These are phyloP conservation scores for Rhea pennata DNA, from an alignment of 2,113 vertebrate genomes.

Conservation along the genomic window DNA sequence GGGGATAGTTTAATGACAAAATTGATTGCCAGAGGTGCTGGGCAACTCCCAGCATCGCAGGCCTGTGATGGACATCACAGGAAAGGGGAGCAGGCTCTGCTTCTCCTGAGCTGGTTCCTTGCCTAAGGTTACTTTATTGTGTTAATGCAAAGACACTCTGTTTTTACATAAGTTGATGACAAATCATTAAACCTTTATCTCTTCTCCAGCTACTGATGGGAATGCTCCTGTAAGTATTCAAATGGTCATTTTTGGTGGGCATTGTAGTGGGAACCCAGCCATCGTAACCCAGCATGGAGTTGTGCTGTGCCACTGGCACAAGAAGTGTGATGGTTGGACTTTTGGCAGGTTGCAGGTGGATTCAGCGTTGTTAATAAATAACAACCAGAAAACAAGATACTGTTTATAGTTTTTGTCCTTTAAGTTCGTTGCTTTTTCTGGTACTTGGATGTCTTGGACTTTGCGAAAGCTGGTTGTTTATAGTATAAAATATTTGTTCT, in stretches of 20 bases:
- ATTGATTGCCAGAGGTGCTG: background rate
- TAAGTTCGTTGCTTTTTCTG: background rate
- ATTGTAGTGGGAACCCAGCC: background rate
- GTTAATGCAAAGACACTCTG: background rate
- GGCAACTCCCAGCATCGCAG: no score
- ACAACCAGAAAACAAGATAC: background rate
- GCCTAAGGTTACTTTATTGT: background rate
- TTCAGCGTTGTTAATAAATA: background rate
- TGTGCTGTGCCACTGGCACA: background rate
- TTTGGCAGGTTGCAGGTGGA: background rate
- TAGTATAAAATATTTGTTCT: background rate
- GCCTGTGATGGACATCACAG: no score
- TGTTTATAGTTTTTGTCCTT: background rate
- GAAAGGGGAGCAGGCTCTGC: background rate
- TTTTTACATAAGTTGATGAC: background rate
- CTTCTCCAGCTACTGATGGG: background rate
- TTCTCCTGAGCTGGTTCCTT: background rate
- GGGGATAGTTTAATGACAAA: background rate
- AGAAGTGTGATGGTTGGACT: background rate
- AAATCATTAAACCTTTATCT: background rate
- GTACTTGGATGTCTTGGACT: background rate
- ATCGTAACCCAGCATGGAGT: background rate
- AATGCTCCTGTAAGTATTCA: background rate
- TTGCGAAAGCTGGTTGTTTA: constrained; percentile 1
- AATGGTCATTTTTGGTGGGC: background rate